Percentiles rank a stretch among this genome's conserved stretches.
phyloP scores from a whole-genome alignment of 1,140 invertebrate species.

The Cydia amplana region DNA sequence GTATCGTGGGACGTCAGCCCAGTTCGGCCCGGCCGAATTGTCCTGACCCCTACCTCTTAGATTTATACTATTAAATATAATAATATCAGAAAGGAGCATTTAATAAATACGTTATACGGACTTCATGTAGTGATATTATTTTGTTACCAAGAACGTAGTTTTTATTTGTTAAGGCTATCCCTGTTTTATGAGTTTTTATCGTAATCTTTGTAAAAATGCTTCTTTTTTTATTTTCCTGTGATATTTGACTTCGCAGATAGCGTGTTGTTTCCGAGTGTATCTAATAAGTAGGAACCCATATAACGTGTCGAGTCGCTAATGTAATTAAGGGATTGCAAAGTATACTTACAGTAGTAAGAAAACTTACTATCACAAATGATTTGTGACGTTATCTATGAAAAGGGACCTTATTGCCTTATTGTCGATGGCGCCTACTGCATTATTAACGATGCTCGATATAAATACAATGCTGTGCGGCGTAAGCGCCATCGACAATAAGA shows the following conservation, averaged over 20 bases:
- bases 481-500: too few relatives aligned
- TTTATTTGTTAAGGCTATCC: constrained; percentile 51
- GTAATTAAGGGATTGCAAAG: not conserved
- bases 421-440: too few relatives aligned
- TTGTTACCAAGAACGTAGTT: constrained; percentile 68
- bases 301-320: not conserved
- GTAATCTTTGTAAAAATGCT: constrained; percentile 37
- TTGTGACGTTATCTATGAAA: too few relatives aligned
- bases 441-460: too few relatives aligned
- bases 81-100: constrained; percentile 66
- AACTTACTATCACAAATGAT: not conserved
- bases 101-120: constrained; percentile 56
- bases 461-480: too few relatives aligned
- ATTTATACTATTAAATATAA: constrained; percentile 44
- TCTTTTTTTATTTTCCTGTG: constrained; percentile 47
- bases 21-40: constrained; percentile 18
- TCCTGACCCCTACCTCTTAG: constrained; percentile 69
- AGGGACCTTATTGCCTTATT: too few relatives aligned
- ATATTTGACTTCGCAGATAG: constrained; percentile 48
- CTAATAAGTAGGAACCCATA: not conserved
- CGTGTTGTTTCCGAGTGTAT: constrained; percentile 13
- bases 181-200: constrained; percentile 40
- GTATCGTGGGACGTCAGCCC: not conserved
- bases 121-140: constrained; percentile 69
- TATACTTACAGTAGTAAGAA: not conserved